Percentiles rank a stretch among this genome's conserved stretches.
These are phyloP conservation scores for Lamellibrachia satsuma DNA, from an alignment of 2,888 invertebrate genomes.

Conservation along the genomic window DNA sequence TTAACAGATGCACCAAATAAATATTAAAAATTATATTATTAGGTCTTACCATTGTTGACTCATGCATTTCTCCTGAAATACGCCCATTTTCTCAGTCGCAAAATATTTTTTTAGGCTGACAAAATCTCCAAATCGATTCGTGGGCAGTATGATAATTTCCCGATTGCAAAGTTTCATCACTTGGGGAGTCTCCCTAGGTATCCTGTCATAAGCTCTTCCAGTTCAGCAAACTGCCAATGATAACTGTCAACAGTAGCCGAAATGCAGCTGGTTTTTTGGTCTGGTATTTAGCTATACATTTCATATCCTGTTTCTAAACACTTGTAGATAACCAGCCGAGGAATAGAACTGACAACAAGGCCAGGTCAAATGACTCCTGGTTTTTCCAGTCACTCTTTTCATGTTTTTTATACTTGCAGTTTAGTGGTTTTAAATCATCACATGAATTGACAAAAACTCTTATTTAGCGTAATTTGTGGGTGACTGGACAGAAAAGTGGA, in stretches of 20 bases:
- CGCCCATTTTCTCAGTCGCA: too few species aligned
- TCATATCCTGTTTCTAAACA: constrained; percentile 12
- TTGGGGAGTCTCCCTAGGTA: too few species aligned
- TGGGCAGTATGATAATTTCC: too few species aligned
- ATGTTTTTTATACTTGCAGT: neutral
- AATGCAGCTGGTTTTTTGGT: neutral
- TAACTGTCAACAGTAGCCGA: neutral
- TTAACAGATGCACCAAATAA: too few species aligned
- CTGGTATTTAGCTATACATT: neutral
- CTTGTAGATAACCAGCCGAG: neutral
- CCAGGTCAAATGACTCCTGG: neutral
- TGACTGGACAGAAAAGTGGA: neutral
- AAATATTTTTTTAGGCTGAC: too few species aligned
- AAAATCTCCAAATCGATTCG: too few species aligned
- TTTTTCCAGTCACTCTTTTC: neutral
- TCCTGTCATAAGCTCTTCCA: too few species aligned
- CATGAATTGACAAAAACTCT: neutral
- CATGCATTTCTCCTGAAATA: too few species aligned
- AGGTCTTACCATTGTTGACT: too few species aligned
- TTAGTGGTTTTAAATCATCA: neutral
- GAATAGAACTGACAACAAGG: neutral
- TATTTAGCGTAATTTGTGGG: neutral
- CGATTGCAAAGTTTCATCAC: too few species aligned
- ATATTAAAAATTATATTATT: too few species aligned
- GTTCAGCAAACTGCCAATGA: neutral